These are phyloP conservation scores for Drosophila histrio DNA, from an alignment of 2,888 invertebrate species.

Conservation along the genomic window DNA sequence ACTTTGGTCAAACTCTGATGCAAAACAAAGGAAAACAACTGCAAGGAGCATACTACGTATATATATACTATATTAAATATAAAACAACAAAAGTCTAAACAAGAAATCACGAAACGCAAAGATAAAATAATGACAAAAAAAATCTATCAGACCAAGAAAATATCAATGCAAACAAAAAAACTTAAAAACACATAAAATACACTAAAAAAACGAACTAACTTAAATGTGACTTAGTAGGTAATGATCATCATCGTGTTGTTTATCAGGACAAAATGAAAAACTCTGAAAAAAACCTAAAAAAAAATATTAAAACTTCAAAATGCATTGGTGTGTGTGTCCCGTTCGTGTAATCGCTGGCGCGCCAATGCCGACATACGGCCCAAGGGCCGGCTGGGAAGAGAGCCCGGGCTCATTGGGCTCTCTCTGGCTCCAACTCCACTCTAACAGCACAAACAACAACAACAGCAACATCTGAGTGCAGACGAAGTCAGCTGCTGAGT, in stretches of 20 bases:
- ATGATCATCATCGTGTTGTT: conserved; percentile 72
- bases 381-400: conserved; percentile 18
- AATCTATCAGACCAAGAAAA: conserved; percentile 72
- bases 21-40: conserved; percentile 12
- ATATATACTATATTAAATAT: conserved; percentile 1
- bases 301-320: conserved; percentile 68
- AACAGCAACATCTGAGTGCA: conserved; percentile 6
- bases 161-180: conserved; percentile 77
- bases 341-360: conserved; percentile 80
- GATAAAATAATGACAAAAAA: conserved; percentile 33
- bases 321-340: conserved; percentile 82
- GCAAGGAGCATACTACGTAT: conserved; percentile 27
- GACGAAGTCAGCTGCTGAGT: not conserved
- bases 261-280: conserved; percentile 64
- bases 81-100: conserved; percentile 59
- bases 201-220: conserved; percentile 67
- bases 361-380: conserved; percentile 23
- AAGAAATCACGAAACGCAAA: conserved; percentile 70
- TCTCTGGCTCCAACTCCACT: conserved; percentile 4
- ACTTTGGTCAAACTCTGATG: conserved; percentile 29
- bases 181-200: conserved; percentile 58
- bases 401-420: conserved; percentile 10
- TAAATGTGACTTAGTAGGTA: conserved; percentile 78
- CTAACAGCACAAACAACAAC: not conserved
- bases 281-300: conserved; percentile 61